Base-by-base conservation (phyloP, 2,113 vertebrate genomes). In the Myiopsitta monachus region DNA sequence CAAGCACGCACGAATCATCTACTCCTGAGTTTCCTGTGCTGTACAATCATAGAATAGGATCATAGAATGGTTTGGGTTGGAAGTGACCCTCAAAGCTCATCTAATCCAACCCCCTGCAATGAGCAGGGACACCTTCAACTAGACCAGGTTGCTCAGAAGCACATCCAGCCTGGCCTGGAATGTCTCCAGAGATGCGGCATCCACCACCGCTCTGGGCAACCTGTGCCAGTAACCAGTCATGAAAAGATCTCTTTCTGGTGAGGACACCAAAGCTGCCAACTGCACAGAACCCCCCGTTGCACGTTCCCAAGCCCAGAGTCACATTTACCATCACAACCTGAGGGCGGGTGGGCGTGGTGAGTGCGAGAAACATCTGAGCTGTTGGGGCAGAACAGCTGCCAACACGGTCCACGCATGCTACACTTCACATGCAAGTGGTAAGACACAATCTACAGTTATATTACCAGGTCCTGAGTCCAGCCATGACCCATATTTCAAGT, bases 401-500 rank as follows among this genome's bases (percentile, higher is more conserved):
- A 22, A 63, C 43, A 14, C 52, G 63, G 27, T 82, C 77, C 43
- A 27, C 24, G 47, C 38, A 49, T 1, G 0, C 10, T 2, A 62
- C 18, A 4, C 67, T 77, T 70, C 87, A 78, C 72, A 31, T 10
- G 33, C n/a, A 12, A 51, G 23, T 18, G 14, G 19, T 17, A 38
- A 66, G n/a, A 68, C 63, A 79, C 24, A 36, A 63, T 44, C 66
- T 38, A 7, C 4, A 70, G 38, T 66, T 59, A 63, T 49, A 61
- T n/a, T 49, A 89, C 26, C 92, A 78, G 52, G 59, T 88, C 97
- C 98, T 96, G 96, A 97, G 94, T 77, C 67, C 75, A 81, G 70
- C 59, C 33, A 17, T 63, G 80, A 96, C 55, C 17, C 14, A 12
- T 27, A 79, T 61, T 87, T 76, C 92, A 72, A 79, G 68, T 84